Evolutionary conservation across 2,797 vertebrate species (phyloP).

Genomic region (Coranthus polyacanthus): DNA sequence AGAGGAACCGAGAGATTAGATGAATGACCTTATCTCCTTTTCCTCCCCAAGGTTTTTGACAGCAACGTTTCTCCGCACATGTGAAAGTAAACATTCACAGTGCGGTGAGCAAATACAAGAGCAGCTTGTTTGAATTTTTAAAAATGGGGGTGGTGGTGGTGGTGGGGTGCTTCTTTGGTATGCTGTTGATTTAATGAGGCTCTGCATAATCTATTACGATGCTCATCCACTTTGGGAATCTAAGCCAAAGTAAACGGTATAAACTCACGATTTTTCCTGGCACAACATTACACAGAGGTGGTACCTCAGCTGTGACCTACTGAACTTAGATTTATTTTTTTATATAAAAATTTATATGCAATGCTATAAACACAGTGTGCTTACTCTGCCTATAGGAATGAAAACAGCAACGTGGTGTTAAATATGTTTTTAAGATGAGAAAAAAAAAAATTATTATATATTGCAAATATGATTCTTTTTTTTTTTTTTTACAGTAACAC

Average conservation of each 20-base stretch:
- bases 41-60: constrained; percentile 40
- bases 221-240: constrained; percentile 51
- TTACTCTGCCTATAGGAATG: not conserved
- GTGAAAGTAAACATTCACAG: constrained; percentile 60
- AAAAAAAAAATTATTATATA: not conserved
- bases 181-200: constrained; percentile 66
- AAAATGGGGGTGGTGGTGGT: constrained; percentile 15
- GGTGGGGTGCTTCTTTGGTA: constrained; percentile 36
- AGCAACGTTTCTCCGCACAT: constrained; percentile 55
- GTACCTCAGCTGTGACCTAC: constrained; percentile 12
- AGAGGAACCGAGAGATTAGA: constrained; percentile 35
- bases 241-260: constrained; percentile 54
- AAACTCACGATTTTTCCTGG: constrained; percentile 35
- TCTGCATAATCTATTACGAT: constrained; percentile 56
- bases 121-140: constrained; percentile 50
- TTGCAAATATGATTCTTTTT: no score
- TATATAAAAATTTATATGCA: constrained; percentile 7
- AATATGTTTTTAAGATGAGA: not conserved
- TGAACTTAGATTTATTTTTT: constrained; percentile 26
- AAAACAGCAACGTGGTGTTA: not conserved
- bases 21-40: constrained; percentile 54
- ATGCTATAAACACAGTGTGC: not conserved
- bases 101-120: constrained; percentile 36
- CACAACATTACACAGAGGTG: constrained; percentile 20
- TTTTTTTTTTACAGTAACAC: not conserved